A percentile compares a stretch with the other conserved stretches of the same genome.
Evolutionary conservation across 1,140 invertebrate genomes (phyloP).

Genomic region (Teleogryllus occipitalis): DNA sequence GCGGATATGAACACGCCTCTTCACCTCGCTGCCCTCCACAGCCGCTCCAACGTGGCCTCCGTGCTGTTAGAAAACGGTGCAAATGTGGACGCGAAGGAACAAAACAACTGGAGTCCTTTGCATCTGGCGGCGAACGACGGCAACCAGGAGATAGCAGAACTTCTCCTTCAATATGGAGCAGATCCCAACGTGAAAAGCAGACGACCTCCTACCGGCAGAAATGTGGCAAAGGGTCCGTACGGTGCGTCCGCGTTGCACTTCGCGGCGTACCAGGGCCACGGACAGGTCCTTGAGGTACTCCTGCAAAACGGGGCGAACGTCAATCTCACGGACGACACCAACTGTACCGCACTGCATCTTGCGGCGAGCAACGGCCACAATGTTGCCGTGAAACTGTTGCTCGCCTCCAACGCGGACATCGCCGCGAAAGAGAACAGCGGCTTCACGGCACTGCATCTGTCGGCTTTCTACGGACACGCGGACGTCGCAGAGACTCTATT

Average conservation of each 20-base stretch:
- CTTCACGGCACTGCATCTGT: constrained; percentile 39
- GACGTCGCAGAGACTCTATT: constrained; percentile 38
- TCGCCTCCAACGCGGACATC: constrained; percentile 25
- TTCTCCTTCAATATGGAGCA: constrained; percentile 33
- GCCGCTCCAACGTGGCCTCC: constrained; percentile 35
- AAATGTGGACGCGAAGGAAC: constrained; percentile 70
- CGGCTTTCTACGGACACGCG: constrained; percentile 43
- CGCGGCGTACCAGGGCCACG: constrained; percentile 37
- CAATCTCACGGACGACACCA: constrained; percentile 38
- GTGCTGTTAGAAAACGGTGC: constrained; percentile 39
- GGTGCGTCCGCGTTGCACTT: constrained; percentile 48
- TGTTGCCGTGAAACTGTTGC: constrained; percentile 58
- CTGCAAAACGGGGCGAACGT: constrained; percentile 29
- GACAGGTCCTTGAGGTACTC: constrained; percentile 35
- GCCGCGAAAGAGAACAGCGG: constrained; percentile 24
- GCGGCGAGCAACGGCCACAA: constrained; percentile 68
- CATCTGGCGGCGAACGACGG: constrained; percentile 34
- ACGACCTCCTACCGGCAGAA: constrained; percentile 7
- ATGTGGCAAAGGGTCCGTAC: constrained; percentile 40
- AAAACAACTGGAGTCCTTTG: constrained; percentile 51
- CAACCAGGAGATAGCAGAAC: constrained; percentile 32
- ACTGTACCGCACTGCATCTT: constrained; percentile 65
- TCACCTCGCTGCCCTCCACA: constrained; percentile 50
- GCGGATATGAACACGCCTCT: constrained; percentile 69
- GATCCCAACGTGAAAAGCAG: constrained; percentile 30